Evolutionary conservation across 2,113 vertebrate genomes (phyloP).

Genomic region (Vireo altiloquus): DNA sequence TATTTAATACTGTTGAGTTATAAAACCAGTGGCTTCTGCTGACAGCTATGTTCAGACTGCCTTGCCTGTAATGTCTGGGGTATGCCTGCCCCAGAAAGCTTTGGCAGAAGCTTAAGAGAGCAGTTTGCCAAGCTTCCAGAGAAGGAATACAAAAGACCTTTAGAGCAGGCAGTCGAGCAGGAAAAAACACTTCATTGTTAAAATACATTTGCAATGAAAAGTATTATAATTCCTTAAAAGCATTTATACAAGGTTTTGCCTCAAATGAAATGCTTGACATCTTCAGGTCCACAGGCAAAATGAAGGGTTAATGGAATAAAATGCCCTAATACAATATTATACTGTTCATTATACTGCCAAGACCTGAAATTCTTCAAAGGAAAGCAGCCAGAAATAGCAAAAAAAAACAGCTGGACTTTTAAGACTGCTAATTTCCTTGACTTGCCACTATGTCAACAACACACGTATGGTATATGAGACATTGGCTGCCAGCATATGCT

Average conservation of each 20-base stretch:
- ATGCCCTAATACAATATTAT: neutral
- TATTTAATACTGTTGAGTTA: neutral
- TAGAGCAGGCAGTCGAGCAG: neutral
- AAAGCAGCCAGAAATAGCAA: conserved; percentile 60
- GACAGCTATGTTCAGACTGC: neutral
- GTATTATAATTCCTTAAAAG: neutral
- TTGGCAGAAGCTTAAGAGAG: conserved; percentile 15
- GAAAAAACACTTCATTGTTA: neutral
- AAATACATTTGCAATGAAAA: neutral
- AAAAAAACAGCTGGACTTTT: conserved; percentile 43
- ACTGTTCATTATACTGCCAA: conserved; percentile 31
- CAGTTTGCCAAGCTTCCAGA: neutral
- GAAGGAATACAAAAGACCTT: conserved; percentile 28
- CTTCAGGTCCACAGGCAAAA: neutral
- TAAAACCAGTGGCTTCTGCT: neutral
- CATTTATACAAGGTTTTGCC: neutral
- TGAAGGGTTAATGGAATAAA: conserved; percentile 34
- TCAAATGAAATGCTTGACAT: neutral
- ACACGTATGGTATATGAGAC: neutral
- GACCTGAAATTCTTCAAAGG: conserved; percentile 36
- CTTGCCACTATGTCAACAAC: conserved; percentile 47
- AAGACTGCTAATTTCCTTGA: conserved; percentile 60
- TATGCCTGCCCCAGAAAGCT: neutral
- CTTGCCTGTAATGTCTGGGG: neutral
- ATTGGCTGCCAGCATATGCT: neutral